Evolutionary conservation across 2,797 vertebrate genomes (phyloP).

Genomic region (Anisognathus igniventris): DNA sequence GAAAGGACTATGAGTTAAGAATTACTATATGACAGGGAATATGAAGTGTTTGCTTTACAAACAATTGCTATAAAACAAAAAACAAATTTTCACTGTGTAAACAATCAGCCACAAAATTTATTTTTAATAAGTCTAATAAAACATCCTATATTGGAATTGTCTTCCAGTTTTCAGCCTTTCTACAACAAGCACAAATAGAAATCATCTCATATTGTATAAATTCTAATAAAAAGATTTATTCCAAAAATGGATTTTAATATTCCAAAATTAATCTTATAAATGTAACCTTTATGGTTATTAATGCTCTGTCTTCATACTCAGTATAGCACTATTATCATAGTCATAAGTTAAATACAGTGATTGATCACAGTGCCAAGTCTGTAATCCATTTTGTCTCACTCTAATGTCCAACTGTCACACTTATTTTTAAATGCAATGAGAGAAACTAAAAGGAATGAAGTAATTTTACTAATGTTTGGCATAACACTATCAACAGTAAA

Average conservation of each 20-base stretch:
- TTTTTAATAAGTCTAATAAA: not conserved
- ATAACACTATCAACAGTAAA: not conserved
- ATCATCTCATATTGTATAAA: not conserved
- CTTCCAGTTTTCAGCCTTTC: not conserved
- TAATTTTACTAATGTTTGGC: not conserved
- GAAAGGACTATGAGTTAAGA: not conserved
- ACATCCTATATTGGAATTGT: not conserved
- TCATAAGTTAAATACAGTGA: not conserved
- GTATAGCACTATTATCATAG: not conserved
- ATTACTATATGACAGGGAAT: not conserved
- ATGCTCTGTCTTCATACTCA: not conserved
- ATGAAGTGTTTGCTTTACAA: not conserved
- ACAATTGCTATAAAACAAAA: not conserved
- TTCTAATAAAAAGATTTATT: not conserved
- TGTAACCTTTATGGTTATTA: not conserved
- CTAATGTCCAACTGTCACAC: not conserved
- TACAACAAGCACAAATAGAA: not conserved
- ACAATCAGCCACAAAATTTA: not conserved
- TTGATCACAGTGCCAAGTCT: not conserved
- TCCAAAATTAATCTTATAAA: not conserved
- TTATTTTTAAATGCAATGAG: not conserved
- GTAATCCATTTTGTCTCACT: not conserved
- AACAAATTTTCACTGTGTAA: not conserved
- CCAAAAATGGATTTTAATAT: not conserved
- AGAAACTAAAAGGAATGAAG: not conserved